A percentile compares a stretch with the other conserved stretches of the same genome.
These are phyloP conservation scores for Agapornis canus DNA, from an alignment of 2,797 vertebrate genomes.

Conservation along the genomic window DNA sequence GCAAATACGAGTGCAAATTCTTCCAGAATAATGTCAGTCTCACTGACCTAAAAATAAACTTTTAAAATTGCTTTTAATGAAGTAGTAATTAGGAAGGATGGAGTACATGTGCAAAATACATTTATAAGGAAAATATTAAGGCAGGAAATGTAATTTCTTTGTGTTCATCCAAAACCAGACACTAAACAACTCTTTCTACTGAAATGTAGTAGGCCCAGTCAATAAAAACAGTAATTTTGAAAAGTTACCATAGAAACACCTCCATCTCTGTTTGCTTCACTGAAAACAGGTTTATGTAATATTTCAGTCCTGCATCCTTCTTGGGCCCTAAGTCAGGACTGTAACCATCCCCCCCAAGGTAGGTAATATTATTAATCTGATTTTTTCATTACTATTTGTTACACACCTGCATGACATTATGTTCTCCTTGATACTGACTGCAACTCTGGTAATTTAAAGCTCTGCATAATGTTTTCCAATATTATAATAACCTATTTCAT, in stretches of 20 bases:
- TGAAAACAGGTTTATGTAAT: background rate
- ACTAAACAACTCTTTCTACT: background rate
- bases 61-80: background rate
- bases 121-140: background rate
- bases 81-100: background rate
- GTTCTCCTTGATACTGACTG: background rate
- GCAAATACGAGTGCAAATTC: background rate
- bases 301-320: background rate
- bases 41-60: background rate
- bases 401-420: background rate
- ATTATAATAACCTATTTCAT: background rate
- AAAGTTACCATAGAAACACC: background rate
- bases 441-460: background rate
- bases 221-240: background rate
- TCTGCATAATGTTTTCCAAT: background rate
- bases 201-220: background rate
- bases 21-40: background rate
- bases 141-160: background rate
- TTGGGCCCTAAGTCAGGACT: background rate
- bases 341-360: background rate
- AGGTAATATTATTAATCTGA: background rate
- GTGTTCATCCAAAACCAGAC: background rate
- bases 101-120: background rate
- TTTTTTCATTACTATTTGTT: background rate
- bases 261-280: background rate